A percentile compares a stretch with the other conserved stretches of the same genome.
phyloP scores from a whole-genome alignment of 2,113 vertebrate genomes.

The Psephotus haematonotus region DNA sequence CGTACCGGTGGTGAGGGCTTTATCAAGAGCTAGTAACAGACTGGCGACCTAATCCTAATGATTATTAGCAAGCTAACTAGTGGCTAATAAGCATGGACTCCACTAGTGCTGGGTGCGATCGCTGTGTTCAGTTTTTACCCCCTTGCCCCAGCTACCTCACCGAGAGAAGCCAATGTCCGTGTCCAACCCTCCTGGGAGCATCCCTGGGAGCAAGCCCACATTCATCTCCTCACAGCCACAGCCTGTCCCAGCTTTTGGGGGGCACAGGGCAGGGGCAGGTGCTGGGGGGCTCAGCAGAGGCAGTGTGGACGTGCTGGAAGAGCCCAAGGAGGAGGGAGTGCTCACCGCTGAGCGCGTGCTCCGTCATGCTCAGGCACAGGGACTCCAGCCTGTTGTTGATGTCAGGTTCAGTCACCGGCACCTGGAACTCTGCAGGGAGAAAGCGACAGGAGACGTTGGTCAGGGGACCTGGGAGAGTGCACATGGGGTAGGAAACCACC shows the following conservation, averaged over 20 bases:
- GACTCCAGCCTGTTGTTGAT: constrained; percentile 99
- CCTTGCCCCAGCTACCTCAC: neutral
- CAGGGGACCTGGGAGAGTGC: neutral
- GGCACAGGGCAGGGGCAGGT: neutral
- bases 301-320: constrained; percentile 17
- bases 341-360: constrained; percentile 96
- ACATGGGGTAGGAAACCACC: neutral
- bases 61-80: constrained; percentile 46
- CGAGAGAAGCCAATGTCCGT: neutral
- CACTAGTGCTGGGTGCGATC: neutral
- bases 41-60: constrained; percentile 38
- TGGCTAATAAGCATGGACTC: constrained; percentile 27
- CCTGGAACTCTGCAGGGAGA: constrained; percentile 86
- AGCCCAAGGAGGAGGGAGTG: neutral
- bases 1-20: neutral
- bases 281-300: constrained; percentile 9
- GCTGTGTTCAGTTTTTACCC: neutral
- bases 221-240: constrained; percentile 37
- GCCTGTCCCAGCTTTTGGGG: constrained; percentile 58
- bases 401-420: constrained; percentile 94
- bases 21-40: neutral
- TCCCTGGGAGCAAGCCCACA: neutral
- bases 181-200: accelerated
- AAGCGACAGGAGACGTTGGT: neutral
- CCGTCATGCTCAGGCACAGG: constrained; percentile 98